Base-by-base conservation (phyloP, 2,888 invertebrate species). In the Drosophila lacicola region DNA sequence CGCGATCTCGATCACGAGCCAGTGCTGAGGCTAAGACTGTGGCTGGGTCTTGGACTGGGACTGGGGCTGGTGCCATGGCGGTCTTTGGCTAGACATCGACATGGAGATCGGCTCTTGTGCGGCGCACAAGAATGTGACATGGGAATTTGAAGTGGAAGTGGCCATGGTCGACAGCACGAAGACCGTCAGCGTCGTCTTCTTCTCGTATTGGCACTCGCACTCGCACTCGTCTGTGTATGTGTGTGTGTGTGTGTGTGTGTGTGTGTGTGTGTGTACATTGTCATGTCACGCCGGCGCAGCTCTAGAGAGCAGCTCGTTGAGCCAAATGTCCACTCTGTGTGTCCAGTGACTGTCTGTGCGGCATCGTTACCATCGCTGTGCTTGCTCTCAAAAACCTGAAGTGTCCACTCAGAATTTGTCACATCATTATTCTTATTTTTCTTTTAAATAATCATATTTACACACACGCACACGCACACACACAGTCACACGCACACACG, bases 341-440 rank as follows among this genome's bases (percentile, higher is more conserved):
- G 63, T 66, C 62, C 60, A 50, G 41, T 10, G 67, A 51, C 46
- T 17, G 57, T 64, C 58, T 71, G 64, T 58, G 45, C 64, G 66
- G 51, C 69, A 62, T 41, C 61, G 61, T 58, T 55, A 19, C 41
- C 63, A 41, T 49, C 39, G 72, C 29, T 55, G 37, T 47, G 47
- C 58, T 57, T 58, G 70, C 77, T 74, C 74, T 80, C 67, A 56
- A 77, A 68, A 78, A 69, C 57, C 41, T 87, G 50, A 85, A 87
- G 87, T 87, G 70, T 78, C 88, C 88, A 87, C 86, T 84, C 74
- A 79, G 81, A 87, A 88, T 88, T 86, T 88, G 88, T 88, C 88
- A 89, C 89, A 88, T 88, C 88, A 88, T 88, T 88, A 89, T 88
- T 89, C 89, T 88, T 88, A 88, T 89, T 89, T 87, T 87, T 89